Evolutionary conservation across 2,113 vertebrate genomes (phyloP).

Genomic region (Tricholaema leucomelas): DNA sequence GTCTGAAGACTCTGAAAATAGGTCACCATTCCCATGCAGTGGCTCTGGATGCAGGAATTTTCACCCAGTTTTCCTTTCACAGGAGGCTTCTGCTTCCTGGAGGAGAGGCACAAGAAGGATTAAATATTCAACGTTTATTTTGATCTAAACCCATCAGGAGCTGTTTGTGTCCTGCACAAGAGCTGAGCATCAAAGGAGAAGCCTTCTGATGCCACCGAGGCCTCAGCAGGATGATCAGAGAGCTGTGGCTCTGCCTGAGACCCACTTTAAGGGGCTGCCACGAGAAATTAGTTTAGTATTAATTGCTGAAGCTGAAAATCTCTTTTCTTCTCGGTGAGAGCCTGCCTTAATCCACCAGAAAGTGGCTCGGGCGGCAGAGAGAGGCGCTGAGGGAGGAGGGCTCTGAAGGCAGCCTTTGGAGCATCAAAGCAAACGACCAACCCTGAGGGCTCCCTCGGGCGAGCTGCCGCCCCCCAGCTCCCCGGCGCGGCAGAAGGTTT

Average conservation of each 20-base stretch:
- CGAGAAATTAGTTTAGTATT: conserved; percentile 37
- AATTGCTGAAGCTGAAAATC: conserved; percentile 56
- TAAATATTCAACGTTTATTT: conserved; percentile 17
- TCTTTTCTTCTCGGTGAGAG: conserved; percentile 43
- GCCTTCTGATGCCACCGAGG: background rate
- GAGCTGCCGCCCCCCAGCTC: no score
- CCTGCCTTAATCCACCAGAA: conserved; percentile 12
- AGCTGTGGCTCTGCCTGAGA: conserved; percentile 16
- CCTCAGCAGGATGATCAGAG: background rate
- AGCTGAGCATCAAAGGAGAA: conserved; percentile 12
- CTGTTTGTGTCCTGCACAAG: background rate
- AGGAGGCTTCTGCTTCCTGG: no score
- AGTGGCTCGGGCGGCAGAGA: conserved; percentile 33
- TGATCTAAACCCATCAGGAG: background rate
- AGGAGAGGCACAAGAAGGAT: background rate
- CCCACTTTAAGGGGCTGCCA: background rate
- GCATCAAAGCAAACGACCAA: conserved; percentile 34
- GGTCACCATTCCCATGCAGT: conserved; percentile 24
- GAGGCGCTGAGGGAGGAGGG: conserved; percentile 17
- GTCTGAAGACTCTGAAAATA: background rate
- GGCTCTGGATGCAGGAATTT: background rate
- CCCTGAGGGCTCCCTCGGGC: background rate
- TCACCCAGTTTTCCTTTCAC: background rate
- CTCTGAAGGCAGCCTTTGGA: conserved; percentile 31
- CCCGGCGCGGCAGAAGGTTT: no score